Evolutionary conservation across 2,113 vertebrate genomes (phyloP).

Genomic region (Polypterus senegalus): DNA sequence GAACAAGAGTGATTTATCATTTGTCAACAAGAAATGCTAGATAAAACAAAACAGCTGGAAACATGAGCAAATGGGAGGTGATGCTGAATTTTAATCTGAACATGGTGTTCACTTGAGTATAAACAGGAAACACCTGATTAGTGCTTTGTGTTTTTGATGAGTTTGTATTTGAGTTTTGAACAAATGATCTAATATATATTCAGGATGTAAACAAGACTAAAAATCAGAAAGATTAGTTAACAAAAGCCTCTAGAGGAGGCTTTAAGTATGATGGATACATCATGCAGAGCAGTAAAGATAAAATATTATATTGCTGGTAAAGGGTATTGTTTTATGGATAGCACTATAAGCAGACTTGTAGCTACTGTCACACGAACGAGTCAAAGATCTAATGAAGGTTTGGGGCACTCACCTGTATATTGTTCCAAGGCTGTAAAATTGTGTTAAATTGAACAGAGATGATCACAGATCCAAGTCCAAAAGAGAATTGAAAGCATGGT

Average conservation of each 20-base stretch:
- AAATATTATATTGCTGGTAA: slow-evolving; percentile 70
- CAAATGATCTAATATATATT: slow-evolving; percentile 42
- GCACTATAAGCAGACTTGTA: slow-evolving; percentile 55
- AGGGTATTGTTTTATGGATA: slow-evolving; percentile 52
- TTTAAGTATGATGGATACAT: slow-evolving; percentile 80
- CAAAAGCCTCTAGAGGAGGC: slow-evolving; percentile 10
- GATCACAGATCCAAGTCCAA: too few relatives aligned
- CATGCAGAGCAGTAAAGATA: slow-evolving; percentile 63
- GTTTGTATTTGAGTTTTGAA: slow-evolving; percentile 38
- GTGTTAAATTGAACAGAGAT: too few relatives aligned
- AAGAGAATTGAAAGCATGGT: too few relatives aligned
- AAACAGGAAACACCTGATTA: slow-evolving; percentile 63
- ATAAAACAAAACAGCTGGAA: slow-evolving; percentile 76
- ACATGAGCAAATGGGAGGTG: slow-evolving; percentile 49
- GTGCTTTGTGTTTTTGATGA: slow-evolving; percentile 49
- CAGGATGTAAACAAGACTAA: slow-evolving; percentile 44
- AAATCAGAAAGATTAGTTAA: slow-evolving; percentile 32
- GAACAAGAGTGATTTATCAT: slow-evolving; percentile 73
- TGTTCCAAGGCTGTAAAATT: too few relatives aligned
- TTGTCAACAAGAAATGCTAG: slow-evolving; percentile 62
- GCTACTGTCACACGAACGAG: slow-evolving; percentile 18
- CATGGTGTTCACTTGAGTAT: slow-evolving; percentile 53
- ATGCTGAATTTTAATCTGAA: slow-evolving; percentile 65
- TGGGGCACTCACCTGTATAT: too few relatives aligned
- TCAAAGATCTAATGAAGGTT: too few relatives aligned